Percentiles rank a stretch among this genome's conserved stretches.
Conservation (phyloP, 1,140 invertebrate species). For the Dendrolimus kikuchii region DNA sequence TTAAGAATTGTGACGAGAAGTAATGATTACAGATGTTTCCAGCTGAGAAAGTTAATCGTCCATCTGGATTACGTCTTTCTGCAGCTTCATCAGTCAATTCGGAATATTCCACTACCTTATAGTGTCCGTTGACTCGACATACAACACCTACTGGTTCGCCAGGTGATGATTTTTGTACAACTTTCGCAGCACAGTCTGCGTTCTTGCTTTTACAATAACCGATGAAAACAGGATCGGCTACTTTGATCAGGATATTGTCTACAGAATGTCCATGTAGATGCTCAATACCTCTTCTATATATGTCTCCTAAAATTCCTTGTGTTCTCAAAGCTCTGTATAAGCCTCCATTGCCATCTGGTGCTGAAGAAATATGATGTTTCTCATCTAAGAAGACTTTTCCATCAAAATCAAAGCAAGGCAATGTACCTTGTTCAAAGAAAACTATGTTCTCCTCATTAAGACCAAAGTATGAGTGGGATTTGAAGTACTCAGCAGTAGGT, state of each 20-base stretch:
- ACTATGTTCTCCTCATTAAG: constrained; percentile 86
- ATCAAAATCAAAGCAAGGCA: constrained; percentile 96
- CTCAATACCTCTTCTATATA: constrained; percentile 85
- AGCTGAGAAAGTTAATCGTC: constrained; percentile 90
- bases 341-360: constrained; percentile 99
- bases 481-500: constrained; percentile 88
- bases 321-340: constrained; percentile 89
- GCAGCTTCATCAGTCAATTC: constrained; percentile 93
- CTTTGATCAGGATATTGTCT: constrained; percentile 98
- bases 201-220: constrained; percentile 93
- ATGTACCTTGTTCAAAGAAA: constrained; percentile 93
- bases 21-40: constrained; percentile 99
- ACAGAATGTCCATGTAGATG: constrained; percentile 98
- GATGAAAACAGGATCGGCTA: constrained; percentile 97
- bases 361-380: constrained; percentile 84
- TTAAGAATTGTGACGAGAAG: constrained; percentile 91
- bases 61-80: constrained; percentile 84
- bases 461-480: constrained; percentile 90
- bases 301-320: constrained; percentile 87
- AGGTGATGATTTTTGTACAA: constrained; percentile 92
- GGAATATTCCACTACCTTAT: constrained; percentile 97
- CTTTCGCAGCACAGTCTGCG: constrained; percentile 97
- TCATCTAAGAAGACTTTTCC: constrained; percentile 94
- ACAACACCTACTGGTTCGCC: constrained; percentile 96
- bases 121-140: constrained; percentile 89